Evolutionary conservation across 92 coral and sea anemone genomes (phyloP).

Genomic region (Palythoa caribaeorum): DNA sequence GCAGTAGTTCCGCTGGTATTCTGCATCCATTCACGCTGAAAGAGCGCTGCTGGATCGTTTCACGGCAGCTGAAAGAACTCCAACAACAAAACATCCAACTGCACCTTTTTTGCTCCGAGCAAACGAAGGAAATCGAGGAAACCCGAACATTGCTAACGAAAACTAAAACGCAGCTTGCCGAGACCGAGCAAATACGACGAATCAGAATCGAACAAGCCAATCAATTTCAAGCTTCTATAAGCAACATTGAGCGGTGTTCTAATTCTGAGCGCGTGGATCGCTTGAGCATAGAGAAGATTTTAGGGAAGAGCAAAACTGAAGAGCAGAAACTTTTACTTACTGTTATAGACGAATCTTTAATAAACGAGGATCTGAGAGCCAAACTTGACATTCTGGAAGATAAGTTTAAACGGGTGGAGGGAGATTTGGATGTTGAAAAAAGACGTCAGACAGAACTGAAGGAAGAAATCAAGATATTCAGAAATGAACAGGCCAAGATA

Average conservation of each 20-base stretch:
- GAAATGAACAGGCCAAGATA: background rate
- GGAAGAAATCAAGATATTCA: background rate
- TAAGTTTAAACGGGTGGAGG: background rate
- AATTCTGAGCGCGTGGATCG: background rate
- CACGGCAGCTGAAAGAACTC: background rate
- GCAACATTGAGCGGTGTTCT: background rate
- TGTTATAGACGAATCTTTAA: background rate
- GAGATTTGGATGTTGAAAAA: background rate
- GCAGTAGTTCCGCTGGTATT: background rate
- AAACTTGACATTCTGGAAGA: background rate
- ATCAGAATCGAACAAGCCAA: background rate
- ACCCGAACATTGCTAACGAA: background rate
- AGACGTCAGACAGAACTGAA: background rate
- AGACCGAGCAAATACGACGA: background rate
- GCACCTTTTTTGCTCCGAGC: background rate
- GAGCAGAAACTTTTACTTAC: background rate
- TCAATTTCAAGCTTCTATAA: background rate
- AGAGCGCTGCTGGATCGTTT: background rate
- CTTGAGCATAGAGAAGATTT: background rate
- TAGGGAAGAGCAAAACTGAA: background rate
- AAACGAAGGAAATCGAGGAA: background rate
- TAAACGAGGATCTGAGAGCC: background rate
- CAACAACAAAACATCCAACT: slow-evolving; percentile 3
- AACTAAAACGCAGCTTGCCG: background rate
- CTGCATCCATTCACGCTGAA: slow-evolving; percentile 10